A percentile compares a stretch with the other conserved stretches of the same genome.
Evolutionary conservation across 2,888 invertebrate genomes (phyloP).

Genomic region (Sabatieria punctata): DNA sequence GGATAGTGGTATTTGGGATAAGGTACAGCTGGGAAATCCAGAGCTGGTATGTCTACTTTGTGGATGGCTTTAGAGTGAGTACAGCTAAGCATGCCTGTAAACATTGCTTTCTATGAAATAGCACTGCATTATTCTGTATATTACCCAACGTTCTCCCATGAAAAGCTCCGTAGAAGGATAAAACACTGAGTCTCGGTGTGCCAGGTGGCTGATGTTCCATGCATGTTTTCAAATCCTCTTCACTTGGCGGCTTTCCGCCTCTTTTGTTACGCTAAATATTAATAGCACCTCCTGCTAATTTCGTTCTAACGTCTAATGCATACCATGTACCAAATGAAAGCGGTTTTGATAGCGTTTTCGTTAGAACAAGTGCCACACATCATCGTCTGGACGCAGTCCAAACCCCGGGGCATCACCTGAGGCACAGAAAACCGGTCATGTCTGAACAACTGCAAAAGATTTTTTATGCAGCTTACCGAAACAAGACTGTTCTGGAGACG

Average conservation of each 20-base stretch:
- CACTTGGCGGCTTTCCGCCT: slow-evolving; percentile 46
- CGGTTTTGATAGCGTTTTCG: slow-evolving; percentile 80
- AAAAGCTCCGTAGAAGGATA: too few relatives aligned
- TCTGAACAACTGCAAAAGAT: neutral
- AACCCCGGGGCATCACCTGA: slow-evolving; percentile 60
- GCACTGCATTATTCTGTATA: too few relatives aligned
- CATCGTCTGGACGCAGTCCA: slow-evolving; percentile 68
- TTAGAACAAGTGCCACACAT: slow-evolving; percentile 90
- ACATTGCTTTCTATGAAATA: too few relatives aligned
- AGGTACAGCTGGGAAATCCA: too few relatives aligned
- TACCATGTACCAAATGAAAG: slow-evolving; percentile 62
- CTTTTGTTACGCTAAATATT: slow-evolving; percentile 46
- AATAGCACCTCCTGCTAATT: too few relatives aligned
- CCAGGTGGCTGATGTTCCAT: slow-evolving; percentile 69
- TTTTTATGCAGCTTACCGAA: slow-evolving; percentile 38
- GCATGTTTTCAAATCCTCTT: slow-evolving; percentile 56
- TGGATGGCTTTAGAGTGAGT: too few relatives aligned
- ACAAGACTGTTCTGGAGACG: slow-evolving; percentile 53
- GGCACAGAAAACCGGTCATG: neutral
- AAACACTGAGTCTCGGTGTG: too few relatives aligned
- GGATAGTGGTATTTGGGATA: too few relatives aligned
- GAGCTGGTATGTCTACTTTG: too few relatives aligned
- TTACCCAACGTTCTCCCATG: too few relatives aligned
- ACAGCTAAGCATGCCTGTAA: too few relatives aligned
- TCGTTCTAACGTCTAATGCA: slow-evolving; percentile 9